These are phyloP conservation scores for Empis livida DNA, from an alignment of 2,888 invertebrate species.

Conservation along the genomic window DNA sequence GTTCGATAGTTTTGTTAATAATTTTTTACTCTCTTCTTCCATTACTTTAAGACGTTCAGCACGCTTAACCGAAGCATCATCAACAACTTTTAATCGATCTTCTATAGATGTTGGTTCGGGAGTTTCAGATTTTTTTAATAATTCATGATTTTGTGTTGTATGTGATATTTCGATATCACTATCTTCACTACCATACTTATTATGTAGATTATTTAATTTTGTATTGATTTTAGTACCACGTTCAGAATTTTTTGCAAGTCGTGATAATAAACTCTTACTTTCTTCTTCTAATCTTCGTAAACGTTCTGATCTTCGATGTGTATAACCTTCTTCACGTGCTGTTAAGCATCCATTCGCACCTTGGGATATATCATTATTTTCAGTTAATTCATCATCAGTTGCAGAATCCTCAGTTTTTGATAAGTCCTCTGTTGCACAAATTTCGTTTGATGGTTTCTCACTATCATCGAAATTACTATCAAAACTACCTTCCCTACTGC, in stretches of 20 bases:
- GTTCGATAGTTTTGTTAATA: constrained; percentile 39
- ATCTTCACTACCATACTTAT: constrained; percentile 18
- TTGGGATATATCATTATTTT: neutral
- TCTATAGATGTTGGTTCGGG: constrained; percentile 13
- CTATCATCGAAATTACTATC: constrained; percentile 29
- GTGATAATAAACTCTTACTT: constrained; percentile 51
- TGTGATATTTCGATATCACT: neutral
- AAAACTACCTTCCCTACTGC: constrained; percentile 29
- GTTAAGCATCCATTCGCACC: constrained; percentile 3
- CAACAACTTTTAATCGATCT: constrained; percentile 26
- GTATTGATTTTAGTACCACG: constrained; percentile 21
- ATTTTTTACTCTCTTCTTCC: constrained; percentile 66
- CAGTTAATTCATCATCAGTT: neutral
- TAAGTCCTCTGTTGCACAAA: neutral
- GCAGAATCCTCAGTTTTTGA: constrained; percentile 1
- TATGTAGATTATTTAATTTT: constrained; percentile 26
- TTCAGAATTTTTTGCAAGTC: constrained; percentile 22
- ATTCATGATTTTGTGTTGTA: too few relatives aligned
- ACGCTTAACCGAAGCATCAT: constrained; percentile 24
- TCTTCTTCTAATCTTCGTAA: constrained; percentile 58
- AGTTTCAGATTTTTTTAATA: neutral
- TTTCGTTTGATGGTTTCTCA: constrained; percentile 9
- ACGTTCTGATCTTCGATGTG: constrained; percentile 19
- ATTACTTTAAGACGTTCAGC: constrained; percentile 38
- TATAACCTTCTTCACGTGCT: constrained; percentile 4